phyloP scores from a whole-genome alignment of 2,797 vertebrate species.

The Gambelia wislizenii region DNA sequence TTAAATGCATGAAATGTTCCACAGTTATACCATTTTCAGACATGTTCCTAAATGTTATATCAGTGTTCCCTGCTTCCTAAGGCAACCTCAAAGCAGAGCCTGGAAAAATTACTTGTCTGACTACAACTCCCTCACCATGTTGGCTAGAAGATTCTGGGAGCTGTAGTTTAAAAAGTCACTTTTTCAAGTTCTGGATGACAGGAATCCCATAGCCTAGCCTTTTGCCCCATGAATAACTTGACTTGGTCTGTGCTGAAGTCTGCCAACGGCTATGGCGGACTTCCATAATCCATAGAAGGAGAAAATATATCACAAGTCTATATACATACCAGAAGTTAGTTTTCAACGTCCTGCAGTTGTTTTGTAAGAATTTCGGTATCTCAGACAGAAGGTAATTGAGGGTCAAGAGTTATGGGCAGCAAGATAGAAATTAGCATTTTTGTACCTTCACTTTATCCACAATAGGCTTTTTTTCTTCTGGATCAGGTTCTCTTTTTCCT shows the following conservation, averaged over 20 bases:
- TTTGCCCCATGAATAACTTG: neutral
- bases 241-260: neutral
- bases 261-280: neutral
- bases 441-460: constrained; percentile 81
- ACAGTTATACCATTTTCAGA: neutral
- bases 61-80: neutral
- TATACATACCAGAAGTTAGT: neutral
- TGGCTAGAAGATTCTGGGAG: too few species aligned
- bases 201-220: neutral
- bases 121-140: too few species aligned
- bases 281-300: neutral
- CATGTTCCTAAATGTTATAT: neutral
- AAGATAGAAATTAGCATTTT: neutral
- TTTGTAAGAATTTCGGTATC: neutral
- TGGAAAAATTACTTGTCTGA: too few species aligned
- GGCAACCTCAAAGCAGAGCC: too few species aligned
- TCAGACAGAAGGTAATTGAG: neutral
- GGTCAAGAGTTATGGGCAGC: neutral
- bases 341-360: too few species aligned
- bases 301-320: neutral
- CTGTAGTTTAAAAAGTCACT: too few species aligned
- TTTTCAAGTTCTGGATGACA: too few species aligned
- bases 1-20: neutral
- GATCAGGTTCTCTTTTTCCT: constrained; percentile 67
- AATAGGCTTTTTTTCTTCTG: constrained; percentile 69